Conservation (phyloP, 2,113 vertebrate genomes). For the Oreochromis niloticus region DNA sequence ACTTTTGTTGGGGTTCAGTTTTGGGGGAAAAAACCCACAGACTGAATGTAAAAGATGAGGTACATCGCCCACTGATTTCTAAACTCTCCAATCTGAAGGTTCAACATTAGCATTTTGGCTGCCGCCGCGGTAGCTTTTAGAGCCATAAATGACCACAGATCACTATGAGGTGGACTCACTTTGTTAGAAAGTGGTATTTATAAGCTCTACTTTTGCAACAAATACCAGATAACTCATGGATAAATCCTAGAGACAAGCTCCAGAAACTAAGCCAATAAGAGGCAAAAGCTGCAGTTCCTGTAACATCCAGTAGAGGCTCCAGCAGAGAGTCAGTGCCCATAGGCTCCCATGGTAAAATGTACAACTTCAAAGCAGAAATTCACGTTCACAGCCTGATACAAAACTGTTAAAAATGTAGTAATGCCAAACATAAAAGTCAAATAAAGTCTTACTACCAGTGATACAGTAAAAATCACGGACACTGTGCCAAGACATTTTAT, state of each 20-base stretch:
- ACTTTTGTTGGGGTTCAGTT: neutral
- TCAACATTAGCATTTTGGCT: neutral
- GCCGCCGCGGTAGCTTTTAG: fast-evolving
- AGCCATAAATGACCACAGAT: neutral
- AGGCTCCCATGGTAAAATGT: neutral
- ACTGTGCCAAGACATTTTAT: fast-evolving
- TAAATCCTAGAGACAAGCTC: neutral
- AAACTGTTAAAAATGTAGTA: neutral
- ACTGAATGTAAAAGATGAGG: neutral
- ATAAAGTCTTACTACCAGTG: neutral
- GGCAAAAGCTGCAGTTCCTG: neutral
- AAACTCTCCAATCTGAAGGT: neutral
- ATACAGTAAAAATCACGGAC: neutral
- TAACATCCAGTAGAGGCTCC: neutral
- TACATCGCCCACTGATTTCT: neutral
- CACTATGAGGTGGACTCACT: neutral
- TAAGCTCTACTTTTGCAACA: neutral
- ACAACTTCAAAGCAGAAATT: neutral
- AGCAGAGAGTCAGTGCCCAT: neutral
- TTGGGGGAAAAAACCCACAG: neutral
- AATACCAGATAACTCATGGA: neutral
- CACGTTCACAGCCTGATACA: neutral
- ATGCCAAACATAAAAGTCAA: neutral
- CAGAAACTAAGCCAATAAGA: neutral
- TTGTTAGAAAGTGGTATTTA: neutral